Evolutionary conservation across 2,113 vertebrate genomes (phyloP).

Genomic region (Cisticola juncidis): DNA sequence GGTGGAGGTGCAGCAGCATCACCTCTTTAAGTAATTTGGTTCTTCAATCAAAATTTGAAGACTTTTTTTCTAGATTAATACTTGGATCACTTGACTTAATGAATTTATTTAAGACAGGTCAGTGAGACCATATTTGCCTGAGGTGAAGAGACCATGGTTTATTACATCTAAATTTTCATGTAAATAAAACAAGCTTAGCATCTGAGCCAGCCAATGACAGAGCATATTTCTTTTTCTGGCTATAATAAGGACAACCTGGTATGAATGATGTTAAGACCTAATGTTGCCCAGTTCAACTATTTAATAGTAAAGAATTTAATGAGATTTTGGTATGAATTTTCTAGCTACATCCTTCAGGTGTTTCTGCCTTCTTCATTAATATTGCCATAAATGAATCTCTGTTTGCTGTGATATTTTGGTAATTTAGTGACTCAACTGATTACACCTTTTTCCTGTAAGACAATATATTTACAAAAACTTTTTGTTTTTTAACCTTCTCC

Average conservation of each 20-base stretch:
- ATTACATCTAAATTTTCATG: background rate
- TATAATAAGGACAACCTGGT: background rate
- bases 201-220: background rate
- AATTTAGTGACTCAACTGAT: background rate
- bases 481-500: background rate
- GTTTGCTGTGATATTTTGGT: background rate
- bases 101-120: background rate
- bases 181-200: background rate
- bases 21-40: background rate
- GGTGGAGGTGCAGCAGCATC: background rate
- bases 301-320: background rate
- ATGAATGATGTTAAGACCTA: background rate
- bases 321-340: background rate
- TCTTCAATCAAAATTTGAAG: background rate
- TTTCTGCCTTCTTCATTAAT: background rate
- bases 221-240: background rate
- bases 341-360: background rate
- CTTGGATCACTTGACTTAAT: background rate
- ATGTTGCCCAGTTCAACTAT: background rate
- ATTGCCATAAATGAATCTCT: background rate
- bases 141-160: background rate
- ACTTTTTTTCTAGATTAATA: background rate
- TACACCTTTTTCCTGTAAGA: background rate
- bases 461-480: background rate
- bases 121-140: background rate